Base-by-base conservation (phyloP, 2,797 vertebrate species). In the Ateles fusciceps region DNA sequence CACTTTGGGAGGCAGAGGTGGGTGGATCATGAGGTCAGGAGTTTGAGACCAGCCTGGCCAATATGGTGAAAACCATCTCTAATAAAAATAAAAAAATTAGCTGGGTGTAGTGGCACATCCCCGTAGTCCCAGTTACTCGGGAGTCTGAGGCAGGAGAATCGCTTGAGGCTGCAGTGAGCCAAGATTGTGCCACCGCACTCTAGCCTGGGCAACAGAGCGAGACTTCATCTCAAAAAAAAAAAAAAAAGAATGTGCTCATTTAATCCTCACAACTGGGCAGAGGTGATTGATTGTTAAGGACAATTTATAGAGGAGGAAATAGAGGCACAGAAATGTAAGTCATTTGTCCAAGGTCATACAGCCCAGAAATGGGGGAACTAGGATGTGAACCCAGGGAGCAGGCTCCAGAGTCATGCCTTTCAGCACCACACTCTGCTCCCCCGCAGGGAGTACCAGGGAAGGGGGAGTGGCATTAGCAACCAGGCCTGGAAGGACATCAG, bases 91-190 rank as follows among this genome's bases (percentile, higher is more conserved):
- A 7, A 55, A 55, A 55, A 55, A 22, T 55, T 55, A 55, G 21
- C 52, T 0, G 21, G 7, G 21, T 55, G 21, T 55, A 21, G 21
- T 55, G 52, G 52, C 7, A 0, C 0, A 7, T 21, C 52, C 52
- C 7, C 1, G 0, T 55, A 21, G 21, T 55, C 52, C 52, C 21
- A 55, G 52, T 19, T 52, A 52, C 52, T 21, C 19, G 7, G 19
- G 52, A 55, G 52, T 21, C 52, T 55, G 52, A 55, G 52, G 21
- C 7, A 55, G 21, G 21, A 22, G 2, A 22, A 55, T 55, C 1
- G 2, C 52, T 55, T 55, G 52, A 55, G 52, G 52, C 21, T 22
- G 52, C 21, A 55, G 21, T 22, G 21, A 22, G 52, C 52, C 7
- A 2, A 55, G 21, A 55, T 8, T 22, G 21, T 7, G 7, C 21